Percentiles rank a stretch among this genome's conserved stretches.
Conservation (phyloP, 2,888 invertebrate genomes). For the Cacoxenus indagator region DNA sequence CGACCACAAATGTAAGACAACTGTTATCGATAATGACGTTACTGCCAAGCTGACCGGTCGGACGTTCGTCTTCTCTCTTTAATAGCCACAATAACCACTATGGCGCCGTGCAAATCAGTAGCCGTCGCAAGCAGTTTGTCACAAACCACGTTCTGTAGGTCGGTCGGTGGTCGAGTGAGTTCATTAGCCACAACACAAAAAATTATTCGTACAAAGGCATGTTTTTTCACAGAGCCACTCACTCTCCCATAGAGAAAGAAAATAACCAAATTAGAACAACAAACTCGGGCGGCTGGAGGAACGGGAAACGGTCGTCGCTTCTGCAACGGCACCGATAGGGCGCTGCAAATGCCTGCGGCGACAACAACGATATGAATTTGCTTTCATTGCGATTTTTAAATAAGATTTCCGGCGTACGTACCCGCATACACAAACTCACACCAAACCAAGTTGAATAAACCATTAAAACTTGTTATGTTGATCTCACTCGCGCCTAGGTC, state of each 20-base stretch:
- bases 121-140: neutral
- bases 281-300: no score
- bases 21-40: no score
- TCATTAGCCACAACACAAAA: neutral
- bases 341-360: no score
- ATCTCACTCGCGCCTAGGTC: constrained; percentile 55
- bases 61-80: no score
- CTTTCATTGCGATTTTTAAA: neutral
- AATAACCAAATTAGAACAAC: neutral
- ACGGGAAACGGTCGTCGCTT: no score
- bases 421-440: neutral
- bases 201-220: constrained; percentile 1
- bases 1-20: no score
- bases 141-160: neutral
- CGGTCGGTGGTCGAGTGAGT: neutral
- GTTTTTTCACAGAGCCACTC: neutral
- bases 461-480: constrained; percentile 47
- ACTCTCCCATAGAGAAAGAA: no score
- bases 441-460: constrained; percentile 57
- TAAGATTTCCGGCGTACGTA: neutral
- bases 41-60: no score
- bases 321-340: no score
- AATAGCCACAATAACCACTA: no score
- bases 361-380: no score
- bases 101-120: no score